Evolutionary conservation across 2,888 invertebrate genomes (phyloP).

Genomic region (Noctuana brunneofusca): DNA sequence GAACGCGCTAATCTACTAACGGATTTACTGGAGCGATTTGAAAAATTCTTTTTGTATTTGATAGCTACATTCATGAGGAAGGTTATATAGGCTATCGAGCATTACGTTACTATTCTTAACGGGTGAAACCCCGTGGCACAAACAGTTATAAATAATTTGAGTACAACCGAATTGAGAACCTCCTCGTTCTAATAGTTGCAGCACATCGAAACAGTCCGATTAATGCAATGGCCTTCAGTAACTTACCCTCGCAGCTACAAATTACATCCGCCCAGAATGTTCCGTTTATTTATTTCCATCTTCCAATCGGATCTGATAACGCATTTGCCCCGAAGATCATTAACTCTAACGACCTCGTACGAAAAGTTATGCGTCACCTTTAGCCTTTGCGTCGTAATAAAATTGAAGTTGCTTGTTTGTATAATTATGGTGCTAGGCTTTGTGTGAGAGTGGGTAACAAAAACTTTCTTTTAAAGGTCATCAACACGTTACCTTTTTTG

Average conservation of each 20-base stretch:
- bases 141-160: background rate
- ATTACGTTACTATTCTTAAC: too few relatives aligned
- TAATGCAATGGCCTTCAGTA: background rate
- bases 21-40: too few relatives aligned
- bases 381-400: constrained; percentile 11
- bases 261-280: constrained; percentile 16
- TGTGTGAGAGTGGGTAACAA: background rate
- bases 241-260: background rate
- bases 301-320: constrained; percentile 23
- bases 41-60: too few relatives aligned
- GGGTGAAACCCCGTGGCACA: too few relatives aligned
- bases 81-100: too few relatives aligned
- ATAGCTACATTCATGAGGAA: too few relatives aligned
- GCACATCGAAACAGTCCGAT: background rate
- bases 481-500: background rate
- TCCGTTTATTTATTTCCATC: constrained; percentile 18
- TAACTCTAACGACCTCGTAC: constrained; percentile 17
- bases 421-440: background rate
- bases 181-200: background rate
- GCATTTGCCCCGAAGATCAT: constrained; percentile 20
- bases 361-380: constrained; percentile 25
- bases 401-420: constrained; percentile 20
- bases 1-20: too few relatives aligned
- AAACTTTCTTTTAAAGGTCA: background rate
- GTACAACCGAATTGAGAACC: background rate